Base-by-base conservation (phyloP, 2,888 invertebrate species). In the Lasioglossum lativentre region DNA sequence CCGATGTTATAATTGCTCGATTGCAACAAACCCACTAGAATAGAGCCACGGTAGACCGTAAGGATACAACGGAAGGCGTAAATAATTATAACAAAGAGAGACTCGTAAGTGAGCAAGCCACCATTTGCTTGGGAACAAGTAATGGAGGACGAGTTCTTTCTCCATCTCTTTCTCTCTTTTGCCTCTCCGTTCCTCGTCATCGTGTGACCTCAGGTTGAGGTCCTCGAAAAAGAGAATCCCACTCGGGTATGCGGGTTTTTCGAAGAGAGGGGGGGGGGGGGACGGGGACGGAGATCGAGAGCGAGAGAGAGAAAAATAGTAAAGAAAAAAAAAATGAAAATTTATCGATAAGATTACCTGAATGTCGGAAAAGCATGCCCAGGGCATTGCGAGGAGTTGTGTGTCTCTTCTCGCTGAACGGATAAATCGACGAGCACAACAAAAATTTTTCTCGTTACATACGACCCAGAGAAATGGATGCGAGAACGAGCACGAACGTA, bases 41-140 rank as follows among this genome's bases (percentile, higher is more conserved):
- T 68, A 80, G 75, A 80, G 59, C 45, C 40, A 27, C 56, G 66
- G 34, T 83, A 77, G 38, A 86, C 47, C 56, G 47, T 72, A 59
- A 80, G 27, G 40, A 75, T 78, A 63, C 82, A 82, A 84, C 83
- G 82, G 79, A 78, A 88, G 86, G 85, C 83, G 84, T 86, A 88
- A 89, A 90, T 88, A 89, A 88, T 83, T 89, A 78, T 86, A 93
- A 93, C 93, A 93, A 93, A 93, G 77, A 93, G 77, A 70, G 93
- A 88, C 90, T 90, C 88, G 88, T 77, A 86, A 91, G 89, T 80
- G 88, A 89, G 86, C 92, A 89, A 90, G 93, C 94, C 94, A 94
- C 94, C 94, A 94, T 94, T 94, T 94, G 94, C 94, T 94, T 89
- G 91, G 90, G 88, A 91, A 86, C 88, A 92, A 94, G 93, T 92